Base-by-base conservation (phyloP, 2,888 invertebrate species). In the Philhelius pedissequus region DNA sequence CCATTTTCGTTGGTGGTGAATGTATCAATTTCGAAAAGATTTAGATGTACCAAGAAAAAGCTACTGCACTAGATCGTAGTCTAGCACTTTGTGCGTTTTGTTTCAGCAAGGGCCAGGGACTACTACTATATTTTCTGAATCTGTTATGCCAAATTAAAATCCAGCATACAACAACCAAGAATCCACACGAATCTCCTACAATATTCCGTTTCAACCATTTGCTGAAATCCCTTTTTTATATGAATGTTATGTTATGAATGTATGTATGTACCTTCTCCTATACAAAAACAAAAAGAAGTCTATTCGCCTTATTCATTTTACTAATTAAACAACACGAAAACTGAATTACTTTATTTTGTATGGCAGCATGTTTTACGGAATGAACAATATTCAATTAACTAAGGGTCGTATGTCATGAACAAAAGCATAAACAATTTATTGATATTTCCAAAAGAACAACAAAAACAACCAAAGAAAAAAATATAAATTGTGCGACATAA, bases 331-430 rank as follows among this genome's bases (percentile, higher is more conserved):
- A 20, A 40, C 71, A 71, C 35, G 48, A 58, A 62, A 73, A 62
- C 73, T 32, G 62, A 62, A 62, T 52, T 40, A 74, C 62, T 74
- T 54, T 1, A 74, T 32, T 54, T 64, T 64, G n/a, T 64, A 6
- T 20, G 45, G 43, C 13, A 18, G 13, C 32, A 48, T 64, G 62
- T 52, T 62, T 4, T 54, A 30, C 43, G 30, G n/a, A 45, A 15
- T 54, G 54, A 52, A 62, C 62, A 62, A 62, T 73, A 32, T 64
- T 52, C 74, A 64, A 74, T 74, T 64, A 74, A 45, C 64, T 74
- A 52, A 54, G 32, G 45, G 30, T 60, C 45, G 11, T 18, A 27
- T 32, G 22, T 13, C 48, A 32, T 54, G 64, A 52, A 62, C 40
- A 52, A n/a, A n/a, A 35, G 2, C 74, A 74, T 73, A n/a, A 62